These are phyloP conservation scores for Micromys minutus DNA, from an alignment of 2,113 vertebrate species.

Conservation along the genomic window DNA sequence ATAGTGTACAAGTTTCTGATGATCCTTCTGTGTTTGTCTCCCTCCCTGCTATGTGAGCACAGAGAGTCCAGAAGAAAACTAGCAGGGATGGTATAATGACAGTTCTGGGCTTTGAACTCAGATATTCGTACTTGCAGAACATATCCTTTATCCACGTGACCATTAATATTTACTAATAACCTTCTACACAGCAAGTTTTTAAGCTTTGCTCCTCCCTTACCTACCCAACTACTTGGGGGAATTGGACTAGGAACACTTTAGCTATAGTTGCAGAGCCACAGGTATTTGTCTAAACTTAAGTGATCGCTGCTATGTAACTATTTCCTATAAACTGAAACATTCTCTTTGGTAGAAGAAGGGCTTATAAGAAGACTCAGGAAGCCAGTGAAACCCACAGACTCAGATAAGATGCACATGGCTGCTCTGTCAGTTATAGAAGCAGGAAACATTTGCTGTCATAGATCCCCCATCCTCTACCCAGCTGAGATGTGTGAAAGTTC, in stretches of 20 bases:
- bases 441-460: background rate
- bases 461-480: background rate
- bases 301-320: background rate
- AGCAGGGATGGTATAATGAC: background rate
- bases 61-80: no score
- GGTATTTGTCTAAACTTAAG: conserved; percentile 13
- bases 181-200: background rate
- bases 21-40: background rate
- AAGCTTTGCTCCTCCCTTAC: background rate
- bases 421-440: background rate
- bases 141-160: background rate
- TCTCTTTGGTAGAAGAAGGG: background rate
- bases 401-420: background rate
- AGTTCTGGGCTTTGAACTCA: background rate
- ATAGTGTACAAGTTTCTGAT: background rate
- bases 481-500: no score
- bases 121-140: no score
- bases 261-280: background rate
- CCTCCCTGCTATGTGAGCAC: background rate
- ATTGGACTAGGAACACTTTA: background rate
- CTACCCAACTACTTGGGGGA: background rate
- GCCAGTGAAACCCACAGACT: background rate
- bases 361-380: background rate
- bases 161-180: background rate
- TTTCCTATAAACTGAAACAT: background rate